A percentile compares a stretch with the other conserved stretches of the same genome.
Conservation (phyloP, 2,113 vertebrate species). For the Candoia aspera region DNA sequence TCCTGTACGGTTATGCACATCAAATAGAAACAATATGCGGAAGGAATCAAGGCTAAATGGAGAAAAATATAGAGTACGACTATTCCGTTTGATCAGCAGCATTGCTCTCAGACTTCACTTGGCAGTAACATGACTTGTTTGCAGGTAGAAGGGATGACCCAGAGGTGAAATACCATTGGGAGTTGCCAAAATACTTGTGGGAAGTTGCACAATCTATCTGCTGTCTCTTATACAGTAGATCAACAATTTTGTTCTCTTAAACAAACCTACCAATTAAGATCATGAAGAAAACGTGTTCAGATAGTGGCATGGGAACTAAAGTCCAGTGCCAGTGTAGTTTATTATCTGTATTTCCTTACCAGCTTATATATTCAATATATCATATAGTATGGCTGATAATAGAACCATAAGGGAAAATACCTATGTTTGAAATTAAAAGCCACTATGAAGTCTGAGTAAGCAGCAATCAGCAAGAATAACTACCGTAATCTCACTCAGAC, state of each 20-base stretch:
- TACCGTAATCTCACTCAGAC: background rate
- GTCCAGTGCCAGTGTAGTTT: background rate
- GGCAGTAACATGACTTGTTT: background rate
- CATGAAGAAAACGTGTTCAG: background rate
- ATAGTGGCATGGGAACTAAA: background rate
- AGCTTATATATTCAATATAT: background rate
- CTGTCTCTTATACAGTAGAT: conserved; percentile 38
- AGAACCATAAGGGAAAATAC: background rate
- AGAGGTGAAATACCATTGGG: conserved; percentile 23
- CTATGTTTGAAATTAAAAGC: background rate
- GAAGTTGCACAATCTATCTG: conserved; percentile 47
- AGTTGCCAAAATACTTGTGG: conserved; percentile 47
- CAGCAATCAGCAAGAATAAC: background rate
- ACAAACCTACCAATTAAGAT: background rate
- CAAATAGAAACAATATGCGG: background rate
- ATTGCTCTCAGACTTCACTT: background rate
- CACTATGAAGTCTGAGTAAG: background rate
- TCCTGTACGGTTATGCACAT: background rate
- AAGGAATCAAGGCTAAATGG: conserved; percentile 5
- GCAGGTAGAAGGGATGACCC: conserved; percentile 37
- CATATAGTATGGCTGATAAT: background rate
- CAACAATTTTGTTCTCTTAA: conserved; percentile 33
- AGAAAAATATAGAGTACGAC: background rate
- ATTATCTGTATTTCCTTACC: background rate
- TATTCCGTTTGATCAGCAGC: accelerated